Evolutionary conservation across 1,140 invertebrate species (phyloP).

Genomic region (Scaptomyza graminum): DNA sequence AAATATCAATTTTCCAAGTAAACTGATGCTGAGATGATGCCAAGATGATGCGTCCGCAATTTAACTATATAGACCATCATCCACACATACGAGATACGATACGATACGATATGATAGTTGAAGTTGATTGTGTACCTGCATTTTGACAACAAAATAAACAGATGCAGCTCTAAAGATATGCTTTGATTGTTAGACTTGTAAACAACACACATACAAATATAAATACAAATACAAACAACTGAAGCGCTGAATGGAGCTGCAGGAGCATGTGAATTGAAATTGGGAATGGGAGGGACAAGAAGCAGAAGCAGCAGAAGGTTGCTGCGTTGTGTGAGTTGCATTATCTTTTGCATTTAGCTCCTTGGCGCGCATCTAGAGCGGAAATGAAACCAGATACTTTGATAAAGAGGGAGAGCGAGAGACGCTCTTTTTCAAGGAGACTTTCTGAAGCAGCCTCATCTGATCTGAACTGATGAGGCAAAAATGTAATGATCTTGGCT

Average conservation of each 20-base stretch:
- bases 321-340: constrained; percentile 35
- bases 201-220: constrained; percentile 65
- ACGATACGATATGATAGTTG: background rate
- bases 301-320: constrained; percentile 1
- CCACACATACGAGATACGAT: constrained; percentile 6
- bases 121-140: constrained; percentile 60
- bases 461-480: constrained; percentile 48
- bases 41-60: constrained; percentile 57
- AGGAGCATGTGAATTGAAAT: constrained; percentile 6
- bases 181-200: constrained; percentile 80
- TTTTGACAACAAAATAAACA: constrained; percentile 82
- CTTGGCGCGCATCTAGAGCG: constrained; percentile 62
- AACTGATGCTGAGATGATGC: constrained; percentile 45
- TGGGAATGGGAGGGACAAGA: background rate
- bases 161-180: constrained; percentile 66
- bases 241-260: constrained; percentile 31
- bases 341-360: constrained; percentile 65
- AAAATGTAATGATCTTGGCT: constrained; percentile 37
- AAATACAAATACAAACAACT: constrained; percentile 67
- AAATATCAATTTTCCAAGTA: constrained; percentile 81
- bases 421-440: constrained; percentile 22
- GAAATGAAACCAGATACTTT: constrained; percentile 83
- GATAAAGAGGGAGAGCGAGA: constrained; percentile 36
- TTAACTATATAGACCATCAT: constrained; percentile 48
- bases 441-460: constrained; percentile 12